Percentiles rank a stretch among this genome's conserved stretches.
These are phyloP conservation scores for Menidia beryllina DNA, from an alignment of 2,113 vertebrate species.

Conservation along the genomic window DNA sequence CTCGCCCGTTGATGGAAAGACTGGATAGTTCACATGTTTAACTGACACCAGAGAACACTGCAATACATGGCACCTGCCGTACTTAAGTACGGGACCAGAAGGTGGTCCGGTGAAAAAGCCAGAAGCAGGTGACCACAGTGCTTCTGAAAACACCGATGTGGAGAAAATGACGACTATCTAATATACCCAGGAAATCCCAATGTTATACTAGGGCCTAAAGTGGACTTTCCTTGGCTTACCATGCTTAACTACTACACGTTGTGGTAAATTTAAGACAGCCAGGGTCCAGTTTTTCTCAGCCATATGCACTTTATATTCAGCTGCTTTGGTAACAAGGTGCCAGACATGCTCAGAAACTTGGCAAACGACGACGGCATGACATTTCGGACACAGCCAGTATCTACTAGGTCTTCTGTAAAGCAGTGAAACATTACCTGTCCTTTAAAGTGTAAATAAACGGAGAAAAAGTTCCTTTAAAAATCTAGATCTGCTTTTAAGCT, in stretches of 20 bases:
- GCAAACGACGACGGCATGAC: background rate
- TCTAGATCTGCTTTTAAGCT: constrained; percentile 24
- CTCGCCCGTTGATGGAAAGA: no score
- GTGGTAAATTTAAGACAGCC: background rate
- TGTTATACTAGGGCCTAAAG: background rate
- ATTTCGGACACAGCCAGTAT: background rate
- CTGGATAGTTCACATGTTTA: no score
- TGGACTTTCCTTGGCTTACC: background rate
- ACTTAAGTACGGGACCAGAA: no score
- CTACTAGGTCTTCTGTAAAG: constrained; percentile 4
- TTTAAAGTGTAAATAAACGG: background rate
- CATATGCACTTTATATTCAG: background rate
- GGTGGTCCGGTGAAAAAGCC: no score
- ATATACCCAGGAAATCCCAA: no score
- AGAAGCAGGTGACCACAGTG: background rate
- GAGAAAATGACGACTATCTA: background rate
- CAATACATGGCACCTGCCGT: no score
- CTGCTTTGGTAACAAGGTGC: background rate
- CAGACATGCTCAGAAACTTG: background rate
- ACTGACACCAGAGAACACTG: no score
- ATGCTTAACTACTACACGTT: background rate
- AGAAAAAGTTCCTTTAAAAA: constrained; percentile 18
- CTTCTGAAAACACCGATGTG: background rate
- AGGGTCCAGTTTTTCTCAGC: background rate
- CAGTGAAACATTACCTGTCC: background rate